A percentile compares a stretch with the other conserved stretches of the same genome.
These are phyloP conservation scores for Ditula angustiorana DNA, from an alignment of 2,888 invertebrate species.

Conservation along the genomic window DNA sequence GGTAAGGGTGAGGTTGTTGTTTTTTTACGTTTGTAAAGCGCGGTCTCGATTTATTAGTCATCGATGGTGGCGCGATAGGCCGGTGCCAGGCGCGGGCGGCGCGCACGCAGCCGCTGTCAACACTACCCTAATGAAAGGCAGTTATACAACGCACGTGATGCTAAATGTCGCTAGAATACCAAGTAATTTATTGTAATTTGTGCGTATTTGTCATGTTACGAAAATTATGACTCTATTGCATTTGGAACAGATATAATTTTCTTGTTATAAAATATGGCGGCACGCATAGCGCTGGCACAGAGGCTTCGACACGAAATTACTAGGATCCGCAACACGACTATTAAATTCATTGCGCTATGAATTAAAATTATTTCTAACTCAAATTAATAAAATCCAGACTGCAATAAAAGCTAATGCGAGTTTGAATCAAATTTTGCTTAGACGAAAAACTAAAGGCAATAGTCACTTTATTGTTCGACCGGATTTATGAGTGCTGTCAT, in stretches of 20 bases:
- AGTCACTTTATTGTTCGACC: conserved; percentile 21
- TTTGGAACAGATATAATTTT: conserved; percentile 41
- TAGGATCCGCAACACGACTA: background rate
- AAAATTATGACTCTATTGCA: conserved; percentile 71
- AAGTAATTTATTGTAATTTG: conserved; percentile 81
- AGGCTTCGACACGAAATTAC: background rate
- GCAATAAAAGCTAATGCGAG: conserved; percentile 17
- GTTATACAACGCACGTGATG: conserved; percentile 83
- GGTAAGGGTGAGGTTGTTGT: conserved; percentile 44
- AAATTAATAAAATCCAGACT: conserved; percentile 7
- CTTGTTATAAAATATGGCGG: conserved; percentile 21
- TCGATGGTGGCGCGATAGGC: conserved; percentile 84
- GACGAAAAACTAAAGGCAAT: conserved; percentile 23
- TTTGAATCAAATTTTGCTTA: conserved; percentile 13
- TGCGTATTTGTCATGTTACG: conserved; percentile 83
- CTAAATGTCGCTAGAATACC: conserved; percentile 80
- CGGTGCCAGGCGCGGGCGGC: conserved; percentile 79
- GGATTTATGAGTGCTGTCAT: conserved; percentile 30
- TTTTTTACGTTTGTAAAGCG: conserved; percentile 44
- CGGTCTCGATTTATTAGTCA: conserved; percentile 80
- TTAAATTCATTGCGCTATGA: background rate
- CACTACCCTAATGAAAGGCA: conserved; percentile 84
- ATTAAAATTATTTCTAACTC: conserved; percentile 4
- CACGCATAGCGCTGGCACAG: conserved; percentile 12
- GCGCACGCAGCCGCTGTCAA: conserved; percentile 84